A percentile compares a stretch with the other conserved stretches of the same genome.
These are phyloP conservation scores for Anomalospiza imberbis DNA, from an alignment of 2,797 vertebrate species.

Conservation along the genomic window DNA sequence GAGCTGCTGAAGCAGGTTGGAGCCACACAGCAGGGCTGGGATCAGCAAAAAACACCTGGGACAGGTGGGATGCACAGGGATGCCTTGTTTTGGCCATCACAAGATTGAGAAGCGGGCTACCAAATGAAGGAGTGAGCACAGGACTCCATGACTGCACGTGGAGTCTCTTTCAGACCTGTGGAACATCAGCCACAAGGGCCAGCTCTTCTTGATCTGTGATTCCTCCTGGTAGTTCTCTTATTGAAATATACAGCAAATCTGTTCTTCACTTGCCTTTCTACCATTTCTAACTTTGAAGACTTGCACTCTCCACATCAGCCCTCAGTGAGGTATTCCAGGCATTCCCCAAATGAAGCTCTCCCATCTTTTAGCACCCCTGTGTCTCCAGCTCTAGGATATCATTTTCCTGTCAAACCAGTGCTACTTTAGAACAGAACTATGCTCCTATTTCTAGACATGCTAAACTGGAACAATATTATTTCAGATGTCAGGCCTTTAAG, in stretches of 20 bases:
- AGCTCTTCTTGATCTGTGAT: accelerated
- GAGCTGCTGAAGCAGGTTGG: background rate
- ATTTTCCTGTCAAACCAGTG: background rate
- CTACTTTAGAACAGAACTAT: background rate
- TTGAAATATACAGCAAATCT: too few species aligned
- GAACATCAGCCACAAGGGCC: background rate
- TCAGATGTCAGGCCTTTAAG: background rate
- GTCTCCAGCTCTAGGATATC: background rate
- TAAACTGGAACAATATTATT: background rate
- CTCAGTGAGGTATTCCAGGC: background rate
- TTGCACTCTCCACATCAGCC: background rate
- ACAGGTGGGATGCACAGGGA: too few species aligned
- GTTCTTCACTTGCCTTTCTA: background rate
- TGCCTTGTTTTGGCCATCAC: accelerated
- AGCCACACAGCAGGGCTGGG: background rate
- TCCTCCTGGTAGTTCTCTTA: background rate
- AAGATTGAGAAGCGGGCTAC: background rate
- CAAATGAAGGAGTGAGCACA: background rate
- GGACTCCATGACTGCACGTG: background rate
- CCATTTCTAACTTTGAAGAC: background rate
- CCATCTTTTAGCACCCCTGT: background rate
- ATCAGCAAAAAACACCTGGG: background rate
- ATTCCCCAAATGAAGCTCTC: background rate
- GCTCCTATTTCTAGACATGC: background rate
- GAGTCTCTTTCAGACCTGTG: accelerated